Evolutionary conservation across 2,113 vertebrate genomes (phyloP), one percentile per base, ranked within the genome.

Genomic region (Larimichthys crocea): DNA sequence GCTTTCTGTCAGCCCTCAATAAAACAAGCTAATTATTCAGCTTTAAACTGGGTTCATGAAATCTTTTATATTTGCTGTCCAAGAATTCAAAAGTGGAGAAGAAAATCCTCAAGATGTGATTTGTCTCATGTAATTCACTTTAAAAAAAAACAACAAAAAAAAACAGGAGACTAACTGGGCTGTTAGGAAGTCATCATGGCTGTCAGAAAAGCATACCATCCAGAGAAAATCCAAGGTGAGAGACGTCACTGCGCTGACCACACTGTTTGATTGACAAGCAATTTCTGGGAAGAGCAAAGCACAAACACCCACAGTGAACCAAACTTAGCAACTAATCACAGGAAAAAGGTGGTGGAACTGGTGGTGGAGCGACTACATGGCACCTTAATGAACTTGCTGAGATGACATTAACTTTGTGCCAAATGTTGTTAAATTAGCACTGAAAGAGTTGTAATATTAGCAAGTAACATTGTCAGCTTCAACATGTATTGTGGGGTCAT

Each of bases 201-300:
- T 71, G 66, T 79, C 76, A 76, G 85, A 31, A 48, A 63, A 48
- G 49, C 22, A 5, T 19, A 22, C 76, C 77, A 73, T 67, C 67
- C 60, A 53, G 49, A 81, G 74, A 69, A 87, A 75, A 68, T 60
- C 24, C 22, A 10, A 59, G 31, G 56, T 48, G 74, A 84, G 84
- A 74, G 78, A 86, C 78, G 64, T 84, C 84, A 86, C 10, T 53
- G 80, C 22, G 3, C 64, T 24, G 59, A 86, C 86, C 64, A 42
- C 72, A 0, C 35, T 22, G 72, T 65, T 59, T 84, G 86, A 88
- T 0, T 80, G 89, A 86, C 72, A 64, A 10, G 67, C 0, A 17
- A 61, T 48, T 83, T 89, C 44, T 82, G 77, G 61, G 44, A 64
- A 66, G 31, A 78, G 55, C 16, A 74, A 1, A 69, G 3, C 68